Evolutionary conservation across 2,113 vertebrate species (phyloP).

Genomic region (Bos javanicus): DNA sequence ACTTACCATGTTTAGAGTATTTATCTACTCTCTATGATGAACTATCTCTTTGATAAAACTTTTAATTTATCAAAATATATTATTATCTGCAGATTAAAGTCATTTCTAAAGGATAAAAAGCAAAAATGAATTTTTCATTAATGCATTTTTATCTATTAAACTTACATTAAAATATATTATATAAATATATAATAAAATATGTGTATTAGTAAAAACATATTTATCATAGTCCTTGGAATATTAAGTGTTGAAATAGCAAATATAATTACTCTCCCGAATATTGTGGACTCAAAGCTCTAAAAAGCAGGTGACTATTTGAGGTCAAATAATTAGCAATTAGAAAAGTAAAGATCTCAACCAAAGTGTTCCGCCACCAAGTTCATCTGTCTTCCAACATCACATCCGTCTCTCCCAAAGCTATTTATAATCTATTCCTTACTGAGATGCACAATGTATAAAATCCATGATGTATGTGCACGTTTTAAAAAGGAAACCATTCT

Average conservation of each 20-base stretch:
- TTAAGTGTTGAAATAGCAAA: not conserved
- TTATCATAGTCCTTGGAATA: not conserved
- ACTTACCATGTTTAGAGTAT: not conserved
- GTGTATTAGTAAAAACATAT: not conserved
- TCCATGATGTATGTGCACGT: constrained; percentile 31
- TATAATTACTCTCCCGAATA: not conserved
- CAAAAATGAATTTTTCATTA: not conserved
- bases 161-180: not conserved
- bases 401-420: not conserved
- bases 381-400: constrained; percentile 6
- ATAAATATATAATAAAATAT: not conserved
- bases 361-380: not conserved
- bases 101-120: not conserved
- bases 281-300: not conserved
- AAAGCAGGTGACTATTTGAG: not conserved
- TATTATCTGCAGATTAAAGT: not conserved
- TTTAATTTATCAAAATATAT: not conserved
- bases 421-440: constrained; percentile 22
- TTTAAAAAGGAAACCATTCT: constrained; percentile 45
- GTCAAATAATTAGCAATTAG: not conserved
- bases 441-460: constrained; percentile 48
- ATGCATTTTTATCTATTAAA: not conserved
- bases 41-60: not conserved
- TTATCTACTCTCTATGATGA: not conserved
- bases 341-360: not conserved